These are phyloP conservation scores for Seriola aureovittata DNA, from an alignment of 2,113 vertebrate species.

Conservation along the genomic window DNA sequence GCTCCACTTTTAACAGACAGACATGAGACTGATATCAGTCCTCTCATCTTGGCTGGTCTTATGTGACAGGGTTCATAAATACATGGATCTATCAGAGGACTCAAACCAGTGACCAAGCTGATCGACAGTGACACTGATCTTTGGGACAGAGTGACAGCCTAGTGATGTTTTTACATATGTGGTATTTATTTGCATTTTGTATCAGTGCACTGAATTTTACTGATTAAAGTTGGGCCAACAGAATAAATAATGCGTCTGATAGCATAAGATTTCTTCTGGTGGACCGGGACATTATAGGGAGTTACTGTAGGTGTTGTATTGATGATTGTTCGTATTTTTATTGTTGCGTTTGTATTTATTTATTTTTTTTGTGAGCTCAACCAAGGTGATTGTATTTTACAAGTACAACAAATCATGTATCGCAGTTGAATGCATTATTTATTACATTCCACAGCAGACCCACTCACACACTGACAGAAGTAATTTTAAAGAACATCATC, in stretches of 20 bases:
- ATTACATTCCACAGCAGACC: constrained; percentile 24
- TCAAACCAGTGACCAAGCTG: background rate
- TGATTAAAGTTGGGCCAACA: constrained; percentile 28
- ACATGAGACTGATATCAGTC: background rate
- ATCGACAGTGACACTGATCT: background rate
- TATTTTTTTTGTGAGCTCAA: constrained; percentile 39
- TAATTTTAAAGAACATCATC: background rate
- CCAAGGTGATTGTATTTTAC: constrained; percentile 71
- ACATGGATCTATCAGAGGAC: background rate
- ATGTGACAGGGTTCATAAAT: background rate
- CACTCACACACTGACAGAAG: background rate
- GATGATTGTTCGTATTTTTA: constrained; percentile 38
- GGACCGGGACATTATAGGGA: constrained; percentile 1
- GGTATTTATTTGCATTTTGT: constrained; percentile 62
- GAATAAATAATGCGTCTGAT: constrained; percentile 3
- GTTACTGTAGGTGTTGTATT: constrained; percentile 7
- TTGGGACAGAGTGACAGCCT: background rate
- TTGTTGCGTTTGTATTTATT: constrained; percentile 50
- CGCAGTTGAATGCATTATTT: background rate
- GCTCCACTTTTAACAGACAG: background rate
- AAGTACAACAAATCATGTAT: constrained; percentile 4
- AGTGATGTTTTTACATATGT: constrained; percentile 2
- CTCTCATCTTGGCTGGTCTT: background rate
- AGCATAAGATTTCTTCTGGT: constrained; percentile 13
- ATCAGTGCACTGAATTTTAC: constrained; percentile 60